Evolutionary conservation across 2,888 invertebrate genomes (phyloP).

Genomic region (Machimus rusticus): DNA sequence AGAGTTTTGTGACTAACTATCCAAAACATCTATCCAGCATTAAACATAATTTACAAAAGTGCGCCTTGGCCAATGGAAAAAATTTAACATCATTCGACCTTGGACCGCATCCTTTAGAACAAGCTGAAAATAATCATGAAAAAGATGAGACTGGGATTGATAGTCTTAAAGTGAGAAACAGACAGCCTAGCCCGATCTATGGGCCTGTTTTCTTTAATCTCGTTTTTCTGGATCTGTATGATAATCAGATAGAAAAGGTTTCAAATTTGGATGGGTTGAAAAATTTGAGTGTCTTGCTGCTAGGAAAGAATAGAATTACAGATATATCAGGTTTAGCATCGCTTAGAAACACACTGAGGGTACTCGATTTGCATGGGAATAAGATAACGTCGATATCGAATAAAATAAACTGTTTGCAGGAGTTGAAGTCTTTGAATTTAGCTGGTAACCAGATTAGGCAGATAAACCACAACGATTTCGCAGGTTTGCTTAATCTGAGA

Average conservation of each 20-base stretch:
- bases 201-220: slow-evolving; percentile 67
- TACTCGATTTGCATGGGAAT: slow-evolving; percentile 92
- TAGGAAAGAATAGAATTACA: slow-evolving; percentile 84
- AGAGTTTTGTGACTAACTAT: slow-evolving; percentile 59
- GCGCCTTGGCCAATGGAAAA: slow-evolving; percentile 7
- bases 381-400: slow-evolving; percentile 70
- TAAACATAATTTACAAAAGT: slow-evolving; percentile 53
- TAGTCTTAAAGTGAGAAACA: slow-evolving; percentile 57
- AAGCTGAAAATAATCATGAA: neutral
- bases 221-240: slow-evolving; percentile 92
- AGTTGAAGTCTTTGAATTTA: slow-evolving; percentile 89
- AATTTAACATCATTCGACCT: slow-evolving; percentile 38
- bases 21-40: slow-evolving; percentile 55
- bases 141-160: neutral
- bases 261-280: slow-evolving; percentile 78
- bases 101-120: neutral
- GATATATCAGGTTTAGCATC: slow-evolving; percentile 59
- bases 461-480: slow-evolving; percentile 79
- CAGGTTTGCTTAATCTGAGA: slow-evolving; percentile 78
- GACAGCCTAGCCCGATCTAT: slow-evolving; percentile 57
- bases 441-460: slow-evolving; percentile 89
- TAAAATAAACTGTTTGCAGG: slow-evolving; percentile 69
- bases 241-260: slow-evolving; percentile 91
- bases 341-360: slow-evolving; percentile 74
- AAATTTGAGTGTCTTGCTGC: slow-evolving; percentile 82